Evolutionary conservation across 2,888 invertebrate species (phyloP), one percentile per base, ranked within the genome.

Genomic region (Brachyopa scutellaris): DNA sequence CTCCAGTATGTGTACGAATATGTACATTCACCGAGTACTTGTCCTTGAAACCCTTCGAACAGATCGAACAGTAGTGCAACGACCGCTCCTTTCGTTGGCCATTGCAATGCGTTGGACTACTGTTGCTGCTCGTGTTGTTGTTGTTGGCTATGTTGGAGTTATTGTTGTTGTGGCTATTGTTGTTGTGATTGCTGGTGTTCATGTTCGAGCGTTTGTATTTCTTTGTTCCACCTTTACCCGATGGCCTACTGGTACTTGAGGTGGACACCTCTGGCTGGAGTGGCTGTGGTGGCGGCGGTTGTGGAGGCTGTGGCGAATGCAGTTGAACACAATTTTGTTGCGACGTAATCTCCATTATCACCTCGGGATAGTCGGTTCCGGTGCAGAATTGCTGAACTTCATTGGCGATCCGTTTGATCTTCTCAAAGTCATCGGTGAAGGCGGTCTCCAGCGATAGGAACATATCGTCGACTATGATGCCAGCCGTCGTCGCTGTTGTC

Each of bases 11-110:
- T 21, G 99, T 99, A 86, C 99, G 93, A 86, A 99, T 97, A 91
- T 99, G 99, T 49, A 99, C 99, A 90, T 99, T 99, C 67, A 99
- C 97, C 80, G 98, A 96, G 93, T 99, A 99, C 90, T 97, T 97
- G 90, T 97, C 97, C 90, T 97, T 97, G 91, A 97, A 97, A 2
- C 97, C 97, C 89, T 97, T 97, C 86, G 96, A 96, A 91, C 97
- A 98, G 90, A 99, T 96, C 89, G 96, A 94, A 92, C 99, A 94
- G 91, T 97, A 95, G 91, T 99, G 95, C 85, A 98, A 91, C 76
- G 97, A 95, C 86, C 97, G 92, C 88, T 97, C 97, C 88, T 97
- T 97, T 8, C 96, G 92, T 11, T 94, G 94, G n/a, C 85, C 87
- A 85, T 94, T 94, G 66, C 94, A 94, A 29, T 87, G 87, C 2